Base-by-base conservation (phyloP, 2,888 invertebrate species). In the Hypena proboscidalis region DNA sequence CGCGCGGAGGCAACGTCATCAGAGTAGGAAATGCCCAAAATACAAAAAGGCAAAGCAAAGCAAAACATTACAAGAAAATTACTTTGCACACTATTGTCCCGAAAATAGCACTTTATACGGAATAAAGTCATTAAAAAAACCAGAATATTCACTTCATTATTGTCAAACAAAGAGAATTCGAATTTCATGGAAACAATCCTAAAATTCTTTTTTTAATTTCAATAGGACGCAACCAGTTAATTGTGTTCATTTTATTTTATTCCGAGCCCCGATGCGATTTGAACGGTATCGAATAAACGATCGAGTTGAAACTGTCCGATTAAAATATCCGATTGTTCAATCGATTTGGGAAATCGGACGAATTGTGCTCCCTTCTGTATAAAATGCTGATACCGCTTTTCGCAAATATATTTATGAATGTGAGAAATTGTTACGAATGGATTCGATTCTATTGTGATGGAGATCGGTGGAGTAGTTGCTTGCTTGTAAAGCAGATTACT, bases 311-410 rank as follows among this genome's bases (percentile, higher is more conserved):
- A 49, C 51, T 47, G 51, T 30, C 20, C 51, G 59, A 67, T 71
- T 67, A 56, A 72, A 70, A 70, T 70, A 70, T 72, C 59, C 59
- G 39, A 59, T 66, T 58, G 59, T 60, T 38, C 57, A 56, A 63
- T 66, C 58, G 62, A 54, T 58, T 68, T 58, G 58, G 52, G 53
- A 47, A 46, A 54, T 58, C 48, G 36, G 42, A 49, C 34, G 46
- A 49, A 46, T 5, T 50, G 46, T 44, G 58, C 52, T 33, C 3
- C 13, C 25, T 17, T 45, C 40, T 44, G 34, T 47, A 32, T 42
- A 29, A 47, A 58, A 47, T 29, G 30, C 29, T 19, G 35, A 22
- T 33, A 25, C 11, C 4, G 21, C 23, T 30, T 56, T 23, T 4
- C 7, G 7, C 26, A 38, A 43, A 35, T 33, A 25, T 42, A 33